Evolutionary conservation across 2,113 vertebrate genomes (phyloP), one percentile per base, ranked within the genome.

Genomic region (Turdus rufiventris): DNA sequence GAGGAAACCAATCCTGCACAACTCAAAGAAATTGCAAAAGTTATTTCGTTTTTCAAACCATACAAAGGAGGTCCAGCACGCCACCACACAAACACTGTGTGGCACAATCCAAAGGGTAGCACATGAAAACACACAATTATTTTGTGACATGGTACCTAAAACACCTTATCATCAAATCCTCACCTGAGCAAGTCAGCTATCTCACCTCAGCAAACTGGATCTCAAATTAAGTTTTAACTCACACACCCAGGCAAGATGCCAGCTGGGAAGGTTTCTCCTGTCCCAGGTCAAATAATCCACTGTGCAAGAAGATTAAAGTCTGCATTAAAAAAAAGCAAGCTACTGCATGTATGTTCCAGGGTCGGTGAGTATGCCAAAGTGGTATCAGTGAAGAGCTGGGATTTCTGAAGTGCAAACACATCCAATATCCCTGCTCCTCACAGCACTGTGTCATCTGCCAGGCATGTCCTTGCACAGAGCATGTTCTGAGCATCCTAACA

Each of bases 191-290:
- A 93, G 38, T 54, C 87, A 88, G 81, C 58, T 96, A 74, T 45
- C 85, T 93, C 66, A 78, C n/a, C 28, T 82, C 75, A 77, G 31
- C 45, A 94, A 93, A 61, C 24, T 40, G n/a, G n/a, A 79, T 85
- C 40, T 85, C 28, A 76, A 81, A 85, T 82, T 43, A 89, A 93
- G 36, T 79, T 93, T 89, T 85, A 88, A 83, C 70, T 89, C 73
- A 68, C 29, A 60, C n/a, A 82, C 14, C 29, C 43, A 88, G 54
- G 71, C 82, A 93, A n/a, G 57, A 89, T 36, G 71, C 63, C 91
- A 96, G 40, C 40, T 82, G 45, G 62, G 88, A 90, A 89, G 65
- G 45, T 47, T 93, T 82, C 66, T 90, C 58, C 70, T 57, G 38
- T 93, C 47, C 63, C 71, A 83, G 34, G 42, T 90, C 88, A 94